Conservation (phyloP, 1,140 invertebrate genomes). For the Tetraneura akinire region DNA sequence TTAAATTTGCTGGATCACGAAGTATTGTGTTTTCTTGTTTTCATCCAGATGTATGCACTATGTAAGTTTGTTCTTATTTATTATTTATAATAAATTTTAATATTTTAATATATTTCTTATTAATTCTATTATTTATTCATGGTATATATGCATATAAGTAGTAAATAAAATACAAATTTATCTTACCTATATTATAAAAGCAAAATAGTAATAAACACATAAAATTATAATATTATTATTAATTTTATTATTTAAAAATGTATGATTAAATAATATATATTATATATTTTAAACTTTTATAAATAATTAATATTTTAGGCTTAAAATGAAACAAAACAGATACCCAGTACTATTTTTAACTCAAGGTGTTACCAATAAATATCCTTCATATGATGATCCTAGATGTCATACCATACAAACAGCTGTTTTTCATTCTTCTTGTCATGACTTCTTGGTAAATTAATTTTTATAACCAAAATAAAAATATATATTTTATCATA, state of each 20-base stretch:
- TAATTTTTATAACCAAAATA: too few species aligned
- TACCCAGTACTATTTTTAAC: slow-evolving; percentile 94
- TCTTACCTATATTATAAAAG: too few species aligned
- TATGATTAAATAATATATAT: not conserved
- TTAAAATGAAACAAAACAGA: slow-evolving; percentile 89
- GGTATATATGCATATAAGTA: too few species aligned
- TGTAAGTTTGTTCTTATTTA: slow-evolving; percentile 62
- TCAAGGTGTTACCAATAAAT: slow-evolving; percentile 78
- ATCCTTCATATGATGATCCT: slow-evolving; percentile 80
- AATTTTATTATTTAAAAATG: too few species aligned
- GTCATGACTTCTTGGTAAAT: slow-evolving; percentile 71
- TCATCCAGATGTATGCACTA: slow-evolving; percentile 90
- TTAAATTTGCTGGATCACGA: slow-evolving; percentile 74
- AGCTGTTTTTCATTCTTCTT: slow-evolving; percentile 79
- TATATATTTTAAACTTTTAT: not conserved
- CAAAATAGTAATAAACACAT: too few species aligned
- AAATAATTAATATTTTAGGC: slow-evolving; percentile 58
- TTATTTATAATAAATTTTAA: too few species aligned
- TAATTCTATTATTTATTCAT: not conserved
- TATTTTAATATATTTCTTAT: too few species aligned
- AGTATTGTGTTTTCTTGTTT: slow-evolving; percentile 92
- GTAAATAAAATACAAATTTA: not conserved
- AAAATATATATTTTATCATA: too few species aligned
- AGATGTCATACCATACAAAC: slow-evolving; percentile 78
- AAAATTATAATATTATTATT: too few species aligned